These are phyloP conservation scores for Nebria brevicollis DNA, from an alignment of 2,888 invertebrate genomes.

Conservation along the genomic window DNA sequence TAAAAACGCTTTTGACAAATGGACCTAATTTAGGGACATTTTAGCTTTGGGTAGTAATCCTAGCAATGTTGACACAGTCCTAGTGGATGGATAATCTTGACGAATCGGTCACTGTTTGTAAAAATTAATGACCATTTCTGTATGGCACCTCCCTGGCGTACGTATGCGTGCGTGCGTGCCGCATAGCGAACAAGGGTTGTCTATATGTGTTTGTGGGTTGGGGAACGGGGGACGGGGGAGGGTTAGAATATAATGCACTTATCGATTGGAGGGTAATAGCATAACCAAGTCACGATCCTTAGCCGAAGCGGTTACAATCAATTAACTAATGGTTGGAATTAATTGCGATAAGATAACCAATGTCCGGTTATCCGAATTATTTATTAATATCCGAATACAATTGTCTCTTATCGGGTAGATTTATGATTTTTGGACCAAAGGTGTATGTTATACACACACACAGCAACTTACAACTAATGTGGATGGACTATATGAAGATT, in stretches of 20 bases:
- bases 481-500: too few relatives aligned
- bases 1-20: conserved; percentile 43
- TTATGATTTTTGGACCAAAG: background rate
- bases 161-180: background rate
- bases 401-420: background rate
- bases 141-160: background rate
- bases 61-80: conserved; percentile 46
- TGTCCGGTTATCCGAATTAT: conserved; percentile 9
- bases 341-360: conserved; percentile 14
- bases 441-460: background rate
- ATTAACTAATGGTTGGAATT: conserved; percentile 22
- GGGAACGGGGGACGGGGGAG: background rate
- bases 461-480: background rate
- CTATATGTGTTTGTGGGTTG: too few relatives aligned
- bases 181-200: too few relatives aligned
- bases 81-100: conserved; percentile 36
- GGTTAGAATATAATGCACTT: conserved; percentile 4
- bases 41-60: conserved; percentile 37
- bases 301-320: conserved; percentile 15
- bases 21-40: conserved; percentile 46
- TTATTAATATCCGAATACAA: conserved; percentile 5
- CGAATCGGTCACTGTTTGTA: conserved; percentile 43
- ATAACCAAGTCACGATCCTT: conserved; percentile 18
- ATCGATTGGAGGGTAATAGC: conserved; percentile 6
- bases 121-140: conserved; percentile 46